Conservation (phyloP, 2,797 vertebrate species). For the Chaetodon trifasciatus region DNA sequence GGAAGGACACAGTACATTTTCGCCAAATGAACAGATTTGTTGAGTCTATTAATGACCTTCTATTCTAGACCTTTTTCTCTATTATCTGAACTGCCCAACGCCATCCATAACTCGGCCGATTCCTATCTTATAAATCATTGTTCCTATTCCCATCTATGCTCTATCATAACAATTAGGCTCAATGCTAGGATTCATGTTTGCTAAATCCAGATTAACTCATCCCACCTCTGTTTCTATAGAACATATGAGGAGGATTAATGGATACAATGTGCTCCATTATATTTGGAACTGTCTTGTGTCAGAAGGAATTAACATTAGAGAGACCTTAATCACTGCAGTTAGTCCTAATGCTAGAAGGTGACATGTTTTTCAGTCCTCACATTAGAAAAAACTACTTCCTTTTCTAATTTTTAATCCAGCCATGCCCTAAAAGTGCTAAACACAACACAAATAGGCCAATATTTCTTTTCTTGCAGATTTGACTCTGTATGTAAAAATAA, state of each 20-base stretch:
- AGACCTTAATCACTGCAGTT: slow-evolving; percentile 56
- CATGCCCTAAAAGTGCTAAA: not conserved
- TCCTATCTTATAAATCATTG: slow-evolving; percentile 77
- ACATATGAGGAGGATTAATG: slow-evolving; percentile 76
- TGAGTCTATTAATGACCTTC: slow-evolving; percentile 82
- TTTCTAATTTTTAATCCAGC: not conserved
- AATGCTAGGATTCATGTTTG: slow-evolving; percentile 74
- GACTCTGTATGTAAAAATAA: slow-evolving; percentile 36
- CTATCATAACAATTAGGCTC: slow-evolving; percentile 74
- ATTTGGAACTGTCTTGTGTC: slow-evolving; percentile 57
- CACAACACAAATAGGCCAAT: not conserved
- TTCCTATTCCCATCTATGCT: slow-evolving; percentile 62
- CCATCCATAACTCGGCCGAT: slow-evolving; percentile 75
- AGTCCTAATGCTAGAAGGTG: slow-evolving; percentile 36
- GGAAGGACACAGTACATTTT: slow-evolving; percentile 68
- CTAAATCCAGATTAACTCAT: slow-evolving; percentile 80
- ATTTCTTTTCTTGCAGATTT: slow-evolving; percentile 14
- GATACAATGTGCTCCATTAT: slow-evolving; percentile 69
- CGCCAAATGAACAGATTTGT: slow-evolving; percentile 77
- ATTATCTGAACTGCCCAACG: slow-evolving; percentile 69
- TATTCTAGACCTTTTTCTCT: slow-evolving; percentile 77
- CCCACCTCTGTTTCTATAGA: slow-evolving; percentile 70
- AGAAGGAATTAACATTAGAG: slow-evolving; percentile 58
- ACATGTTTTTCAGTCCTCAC: slow-evolving; percentile 25
- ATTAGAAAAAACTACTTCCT: slow-evolving; percentile 27